phyloP scores from a whole-genome alignment of 2,888 invertebrate species.

The Phyllotreta striolata region DNA sequence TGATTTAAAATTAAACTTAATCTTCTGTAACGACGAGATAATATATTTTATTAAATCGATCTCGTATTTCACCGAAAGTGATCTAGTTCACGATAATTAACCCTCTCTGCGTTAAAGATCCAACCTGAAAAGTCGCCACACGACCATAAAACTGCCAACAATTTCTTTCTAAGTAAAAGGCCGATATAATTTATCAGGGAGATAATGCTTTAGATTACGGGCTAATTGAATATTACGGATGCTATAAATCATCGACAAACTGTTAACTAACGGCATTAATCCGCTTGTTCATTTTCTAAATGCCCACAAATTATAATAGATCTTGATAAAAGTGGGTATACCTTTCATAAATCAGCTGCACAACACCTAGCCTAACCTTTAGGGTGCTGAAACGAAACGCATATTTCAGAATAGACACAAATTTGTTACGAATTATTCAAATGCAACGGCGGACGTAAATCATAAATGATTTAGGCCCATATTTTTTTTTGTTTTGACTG shows the following conservation, averaged over 20 bases:
- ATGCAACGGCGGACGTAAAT: conserved; percentile 1
- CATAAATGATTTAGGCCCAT: conserved; percentile 6
- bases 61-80: no score
- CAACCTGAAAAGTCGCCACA: neutral
- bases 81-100: conserved; percentile 1
- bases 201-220: conserved; percentile 15
- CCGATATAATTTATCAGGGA: conserved; percentile 13
- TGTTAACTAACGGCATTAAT: conserved; percentile 17
- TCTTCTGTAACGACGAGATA: no score
- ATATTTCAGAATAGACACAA: neutral
- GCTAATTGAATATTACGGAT: conserved; percentile 18
- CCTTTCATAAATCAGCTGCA: conserved; percentile 15
- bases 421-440: no score
- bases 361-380: conserved; percentile 17
- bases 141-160: conserved; percentile 15
- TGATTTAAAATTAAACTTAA: no score
- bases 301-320: conserved; percentile 21
- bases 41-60: no score
- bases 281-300: conserved; percentile 18
- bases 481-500: no score
- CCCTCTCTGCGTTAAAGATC: neutral
- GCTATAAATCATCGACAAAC: conserved; percentile 12
- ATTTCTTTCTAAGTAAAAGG: conserved; percentile 9
- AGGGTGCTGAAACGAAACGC: conserved; percentile 16
- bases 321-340: conserved; percentile 13